A percentile compares a stretch with the other conserved stretches of the same genome.
These are phyloP conservation scores for Tethea ocularis DNA, from an alignment of 2,888 invertebrate species.

Conservation along the genomic window DNA sequence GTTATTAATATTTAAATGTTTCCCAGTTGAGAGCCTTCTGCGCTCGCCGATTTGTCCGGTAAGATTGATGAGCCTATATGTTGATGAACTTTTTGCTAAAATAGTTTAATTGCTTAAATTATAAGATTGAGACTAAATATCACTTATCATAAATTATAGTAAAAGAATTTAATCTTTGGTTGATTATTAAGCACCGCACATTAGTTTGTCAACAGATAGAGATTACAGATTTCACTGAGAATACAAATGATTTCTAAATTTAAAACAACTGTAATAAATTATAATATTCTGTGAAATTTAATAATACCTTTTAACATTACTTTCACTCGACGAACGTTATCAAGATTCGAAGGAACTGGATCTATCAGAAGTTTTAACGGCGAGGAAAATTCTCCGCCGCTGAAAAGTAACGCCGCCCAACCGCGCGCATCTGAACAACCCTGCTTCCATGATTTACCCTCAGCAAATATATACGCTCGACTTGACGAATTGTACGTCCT, in stretches of 20 bases:
- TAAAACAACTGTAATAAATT: background rate
- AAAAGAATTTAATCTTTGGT: too few species aligned
- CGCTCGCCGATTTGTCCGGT: too few species aligned
- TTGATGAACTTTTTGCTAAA: too few species aligned
- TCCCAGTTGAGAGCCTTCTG: too few species aligned
- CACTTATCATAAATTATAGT: too few species aligned
- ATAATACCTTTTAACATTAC: slow-evolving; percentile 74
- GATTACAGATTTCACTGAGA: background rate
- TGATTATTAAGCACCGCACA: too few species aligned
- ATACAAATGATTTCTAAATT: background rate
- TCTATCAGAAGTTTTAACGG: slow-evolving; percentile 69
- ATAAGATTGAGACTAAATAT: too few species aligned
- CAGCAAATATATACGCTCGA: slow-evolving; percentile 70
- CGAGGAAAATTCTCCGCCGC: slow-evolving; percentile 52
- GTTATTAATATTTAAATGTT: too few species aligned
- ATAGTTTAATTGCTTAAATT: too few species aligned
- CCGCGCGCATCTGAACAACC: slow-evolving; percentile 53
- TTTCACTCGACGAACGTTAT: slow-evolving; percentile 72
- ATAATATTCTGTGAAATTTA: background rate
- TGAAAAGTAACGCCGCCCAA: slow-evolving; percentile 69
- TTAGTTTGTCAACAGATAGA: background rate
- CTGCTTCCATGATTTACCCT: slow-evolving; percentile 54
- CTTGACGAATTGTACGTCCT: slow-evolving; percentile 70
- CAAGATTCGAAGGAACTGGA: slow-evolving; percentile 72
- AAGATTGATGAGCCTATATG: too few species aligned